Percentiles rank a stretch among this genome's conserved stretches.
Evolutionary conservation across 1,140 invertebrate species (phyloP).

Genomic region (Lasioglossum baleicum): DNA sequence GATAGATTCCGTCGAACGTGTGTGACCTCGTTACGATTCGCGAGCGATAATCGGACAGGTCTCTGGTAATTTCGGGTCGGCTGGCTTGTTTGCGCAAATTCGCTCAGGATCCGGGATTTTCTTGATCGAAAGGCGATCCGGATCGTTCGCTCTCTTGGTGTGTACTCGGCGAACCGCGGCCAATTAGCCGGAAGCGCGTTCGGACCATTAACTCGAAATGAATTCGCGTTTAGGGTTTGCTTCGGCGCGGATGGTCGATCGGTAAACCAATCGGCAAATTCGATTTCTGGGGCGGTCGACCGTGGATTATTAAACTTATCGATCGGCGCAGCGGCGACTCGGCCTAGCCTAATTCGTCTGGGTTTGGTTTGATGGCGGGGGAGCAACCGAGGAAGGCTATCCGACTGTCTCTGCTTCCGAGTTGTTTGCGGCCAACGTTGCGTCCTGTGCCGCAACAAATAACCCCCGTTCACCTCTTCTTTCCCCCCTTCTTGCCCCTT

Average conservation of each 20-base stretch:
- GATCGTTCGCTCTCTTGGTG: slow-evolving; percentile 14
- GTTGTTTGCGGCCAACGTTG: slow-evolving; percentile 12
- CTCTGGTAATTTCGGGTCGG: not conserved
- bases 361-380: too few relatives aligned
- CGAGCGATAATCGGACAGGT: not conserved
- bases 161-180: slow-evolving; percentile 37
- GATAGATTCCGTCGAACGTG: not conserved
- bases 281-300: slow-evolving; percentile 54
- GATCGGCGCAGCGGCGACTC: slow-evolving; percentile 26
- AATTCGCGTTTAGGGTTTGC: slow-evolving; percentile 63
- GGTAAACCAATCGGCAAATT: slow-evolving; percentile 63
- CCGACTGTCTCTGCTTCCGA: slow-evolving; percentile 1
- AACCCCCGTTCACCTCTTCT: not conserved
- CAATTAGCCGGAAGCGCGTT: slow-evolving; percentile 59
- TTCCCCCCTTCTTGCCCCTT: not conserved
- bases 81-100: not conserved
- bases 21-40: not conserved
- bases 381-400: too few relatives aligned
- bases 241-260: slow-evolving; percentile 47
- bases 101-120: slow-evolving; percentile 8
- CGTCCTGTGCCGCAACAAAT: slow-evolving; percentile 24
- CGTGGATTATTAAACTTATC: slow-evolving; percentile 63
- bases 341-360: not conserved
- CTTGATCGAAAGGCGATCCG: slow-evolving; percentile 24
- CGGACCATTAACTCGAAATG: slow-evolving; percentile 65